Base-by-base conservation (phyloP, 2,888 invertebrate species). In the Crossocerus cetratus region DNA sequence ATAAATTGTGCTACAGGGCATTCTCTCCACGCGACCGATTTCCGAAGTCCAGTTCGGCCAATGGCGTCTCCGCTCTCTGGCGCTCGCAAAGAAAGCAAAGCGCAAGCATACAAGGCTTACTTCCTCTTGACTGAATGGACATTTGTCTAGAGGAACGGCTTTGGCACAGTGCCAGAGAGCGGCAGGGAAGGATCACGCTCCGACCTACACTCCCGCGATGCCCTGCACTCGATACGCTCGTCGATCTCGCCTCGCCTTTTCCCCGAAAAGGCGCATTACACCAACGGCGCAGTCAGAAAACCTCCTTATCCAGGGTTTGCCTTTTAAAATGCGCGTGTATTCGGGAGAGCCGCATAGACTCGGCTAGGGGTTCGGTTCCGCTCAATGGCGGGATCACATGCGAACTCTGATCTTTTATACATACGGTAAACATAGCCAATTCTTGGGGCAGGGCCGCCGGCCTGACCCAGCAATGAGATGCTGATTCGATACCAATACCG, bases 91-190 rank as follows among this genome's bases (percentile, higher is more conserved):
- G 78, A 80, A 76, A 80, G 73, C 78, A 75, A 78, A 78, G 72
- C 69, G 72, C 77, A 82, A 82, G 82, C 82, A 32, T 32, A 11
- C 32, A 32, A 82, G 82, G 76, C 80, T 76, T 80, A 76, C 75
- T 76, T 78, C 71, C 72, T 72, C 75, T 73, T 73, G 73, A 81
- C 61, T 80, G 78, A 80, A 82, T 80, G 80, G 80, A 82, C 82
- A 82, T 82, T 82, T 82, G 82, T 82, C 82, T 82, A 82, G 65
- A 76, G 76, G 73, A 82, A 82, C 78, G 75, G 69, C 69, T 75
- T 71, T 0, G 93, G 93, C 71, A 94, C 79, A 78, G 92, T 92
- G 61, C 89, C 89, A 16, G 89, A 89, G 81, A 93, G 94, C 23
- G 90, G 90, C 0, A 94, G 11, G 32, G 32, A 32, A 32, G 32